Conservation (phyloP, 2,113 vertebrate genomes). For the Crypturellus undulatus region DNA sequence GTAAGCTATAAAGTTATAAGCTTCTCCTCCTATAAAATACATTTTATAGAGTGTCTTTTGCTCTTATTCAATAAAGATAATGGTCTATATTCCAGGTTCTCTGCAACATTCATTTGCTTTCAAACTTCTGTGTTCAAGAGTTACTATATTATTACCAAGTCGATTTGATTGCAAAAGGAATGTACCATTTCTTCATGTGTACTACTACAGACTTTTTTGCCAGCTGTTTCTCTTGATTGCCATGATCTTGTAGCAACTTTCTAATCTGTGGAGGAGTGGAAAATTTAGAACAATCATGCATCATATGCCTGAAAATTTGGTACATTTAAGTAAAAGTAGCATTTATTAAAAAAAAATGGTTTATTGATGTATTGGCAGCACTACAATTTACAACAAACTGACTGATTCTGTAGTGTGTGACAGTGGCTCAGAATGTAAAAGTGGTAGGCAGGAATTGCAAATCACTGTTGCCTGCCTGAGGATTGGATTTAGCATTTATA, state of each 20-base stretch:
- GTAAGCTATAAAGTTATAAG: not conserved
- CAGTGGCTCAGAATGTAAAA: not conserved
- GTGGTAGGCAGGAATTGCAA: not conserved
- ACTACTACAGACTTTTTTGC: not conserved
- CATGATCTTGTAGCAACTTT: not conserved
- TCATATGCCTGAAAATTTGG: not conserved
- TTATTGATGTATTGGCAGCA: not conserved
- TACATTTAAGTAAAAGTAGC: not conserved
- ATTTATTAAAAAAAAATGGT: not conserved
- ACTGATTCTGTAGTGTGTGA: not conserved
- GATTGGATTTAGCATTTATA: not conserved
- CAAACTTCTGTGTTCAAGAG: not conserved
- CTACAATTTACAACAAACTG: constrained; percentile 28
- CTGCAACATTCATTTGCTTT: not conserved
- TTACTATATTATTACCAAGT: not conserved
- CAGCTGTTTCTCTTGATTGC: not conserved
- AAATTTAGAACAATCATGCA: not conserved
- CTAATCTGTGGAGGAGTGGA: not conserved
- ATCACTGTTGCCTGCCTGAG: not conserved
- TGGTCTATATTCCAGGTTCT: not conserved
- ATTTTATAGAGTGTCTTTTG: not conserved
- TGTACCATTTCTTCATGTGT: not conserved
- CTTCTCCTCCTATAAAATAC: not conserved
- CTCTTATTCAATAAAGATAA: not conserved
- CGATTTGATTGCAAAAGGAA: constrained; percentile 4